Base-by-base conservation (phyloP, 2,113 vertebrate genomes). In the Oryzias woworae region DNA sequence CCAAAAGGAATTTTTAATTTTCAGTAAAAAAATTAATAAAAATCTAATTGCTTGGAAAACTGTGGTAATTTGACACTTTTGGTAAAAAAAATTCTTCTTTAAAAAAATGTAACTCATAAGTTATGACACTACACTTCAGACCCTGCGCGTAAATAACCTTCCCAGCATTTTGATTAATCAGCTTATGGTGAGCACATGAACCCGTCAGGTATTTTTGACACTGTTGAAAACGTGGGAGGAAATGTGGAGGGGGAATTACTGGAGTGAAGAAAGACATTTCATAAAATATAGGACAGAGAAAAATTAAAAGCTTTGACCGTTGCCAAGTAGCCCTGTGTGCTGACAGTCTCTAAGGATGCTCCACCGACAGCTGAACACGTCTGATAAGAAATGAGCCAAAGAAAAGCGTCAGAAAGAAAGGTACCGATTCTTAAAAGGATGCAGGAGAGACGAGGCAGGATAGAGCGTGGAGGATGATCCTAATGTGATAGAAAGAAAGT, bases 371-470 rank as follows among this genome's bases (percentile, higher is more conserved):
- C 91, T 93, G 90, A 85, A 85, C 59, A 42, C 5, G 76, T 59
- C 80, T 75, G 91, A 93, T 93, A 92, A 93, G 89, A 74, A 56
- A 43, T 26, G 53, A 83, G 87, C 89, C 84, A 88, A 82, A 67
- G 74, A 76, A 64, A 62, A 55, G 62, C 58, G 53, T 43, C 57
- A 74, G 68, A 59, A 68, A 78, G 58, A 83, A 76, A 84, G 59
- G 71, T 70, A 66, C 44, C 46, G 20, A 47, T 78, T 78, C 68
- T 67, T 62, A 36, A 58, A 64, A 54, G 62, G 67, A 77, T 31
- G 65, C 66, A 31, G 61, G 44, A 66, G 53, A 41, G 46, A 66
- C 8, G 50, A 55, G 53, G 47, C 20, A 28, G 56, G 51, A 42
- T 16, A 10, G 47, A 48, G 50, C 41, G 15, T 28, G 23, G 26